These are phyloP conservation scores for Discoglossus pictus DNA, from an alignment of 2,797 vertebrate species.

Conservation along the genomic window DNA sequence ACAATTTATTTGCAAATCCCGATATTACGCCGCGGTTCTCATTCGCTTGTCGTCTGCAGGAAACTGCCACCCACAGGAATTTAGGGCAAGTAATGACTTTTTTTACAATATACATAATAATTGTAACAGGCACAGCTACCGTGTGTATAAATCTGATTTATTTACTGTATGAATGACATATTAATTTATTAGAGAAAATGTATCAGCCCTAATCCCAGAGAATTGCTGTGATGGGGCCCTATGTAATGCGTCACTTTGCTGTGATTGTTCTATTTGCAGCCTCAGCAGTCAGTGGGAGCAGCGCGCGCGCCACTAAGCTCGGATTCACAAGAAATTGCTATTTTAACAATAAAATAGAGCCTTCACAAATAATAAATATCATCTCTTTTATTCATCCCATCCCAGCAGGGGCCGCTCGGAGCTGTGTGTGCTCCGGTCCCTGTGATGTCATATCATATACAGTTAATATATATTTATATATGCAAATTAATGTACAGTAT, in stretches of 20 bases:
- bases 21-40: not conserved
- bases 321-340: constrained; percentile 24
- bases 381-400: constrained; percentile 19
- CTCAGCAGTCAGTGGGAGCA: constrained; percentile 18
- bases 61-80: constrained; percentile 10
- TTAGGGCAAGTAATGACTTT: constrained; percentile 31
- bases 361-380: constrained; percentile 32
- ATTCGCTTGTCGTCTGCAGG: not conserved
- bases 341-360: constrained; percentile 36
- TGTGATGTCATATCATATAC: no score
- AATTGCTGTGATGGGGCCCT: not conserved
- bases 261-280: constrained; percentile 18
- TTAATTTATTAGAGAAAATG: constrained; percentile 46
- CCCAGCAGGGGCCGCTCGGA: not conserved
- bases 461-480: no score
- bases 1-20: not conserved
- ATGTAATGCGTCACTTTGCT: constrained; percentile 7
- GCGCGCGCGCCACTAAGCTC: constrained; percentile 8
- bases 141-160: constrained; percentile 33
- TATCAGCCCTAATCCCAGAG: constrained; percentile 13
- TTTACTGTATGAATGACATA: constrained; percentile 41
- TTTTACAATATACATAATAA: constrained; percentile 33
- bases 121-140: constrained; percentile 1
- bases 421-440: not conserved
- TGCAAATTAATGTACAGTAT: not conserved